A percentile compares a stretch with the other conserved stretches of the same genome.
Evolutionary conservation across 2,888 invertebrate species (phyloP).

Genomic region (Aspidapion aeneum): DNA sequence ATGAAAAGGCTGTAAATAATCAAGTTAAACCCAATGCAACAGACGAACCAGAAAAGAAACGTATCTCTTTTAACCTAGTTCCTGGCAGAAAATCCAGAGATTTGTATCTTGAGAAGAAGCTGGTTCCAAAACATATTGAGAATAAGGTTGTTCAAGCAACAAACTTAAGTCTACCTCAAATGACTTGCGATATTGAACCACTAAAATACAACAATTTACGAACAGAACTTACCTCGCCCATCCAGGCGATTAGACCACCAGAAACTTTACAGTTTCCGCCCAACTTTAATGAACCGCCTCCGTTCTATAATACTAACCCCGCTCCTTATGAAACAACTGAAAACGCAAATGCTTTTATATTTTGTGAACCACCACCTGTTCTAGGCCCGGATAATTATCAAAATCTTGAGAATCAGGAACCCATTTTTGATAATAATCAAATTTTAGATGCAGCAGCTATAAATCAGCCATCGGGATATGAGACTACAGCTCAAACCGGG

Average conservation of each 20-base stretch:
- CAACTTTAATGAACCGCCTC: background rate
- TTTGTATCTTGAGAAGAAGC: background rate
- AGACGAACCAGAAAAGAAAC: background rate
- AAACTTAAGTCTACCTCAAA: background rate
- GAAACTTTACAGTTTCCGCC: background rate
- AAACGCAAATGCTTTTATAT: background rate
- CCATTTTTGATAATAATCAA: background rate
- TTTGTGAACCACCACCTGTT: background rate
- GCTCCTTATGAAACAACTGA: background rate
- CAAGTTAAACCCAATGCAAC: background rate
- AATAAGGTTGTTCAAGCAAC: background rate
- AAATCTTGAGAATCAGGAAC: background rate
- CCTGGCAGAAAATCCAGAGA: background rate
- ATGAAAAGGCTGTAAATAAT: background rate
- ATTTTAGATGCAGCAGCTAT: background rate
- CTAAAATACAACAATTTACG: background rate
- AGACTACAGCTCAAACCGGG: background rate
- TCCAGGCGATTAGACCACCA: background rate
- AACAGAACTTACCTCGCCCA: background rate
- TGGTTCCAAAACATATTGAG: background rate
- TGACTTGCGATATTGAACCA: background rate
- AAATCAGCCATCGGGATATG: background rate
- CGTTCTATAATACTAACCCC: background rate
- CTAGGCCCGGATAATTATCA: background rate
- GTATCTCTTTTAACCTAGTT: background rate